Evolutionary conservation across 2,888 invertebrate genomes (phyloP), one percentile per base, ranked within the genome.

Genomic region (Pristionchus fissidentatus): DNA sequence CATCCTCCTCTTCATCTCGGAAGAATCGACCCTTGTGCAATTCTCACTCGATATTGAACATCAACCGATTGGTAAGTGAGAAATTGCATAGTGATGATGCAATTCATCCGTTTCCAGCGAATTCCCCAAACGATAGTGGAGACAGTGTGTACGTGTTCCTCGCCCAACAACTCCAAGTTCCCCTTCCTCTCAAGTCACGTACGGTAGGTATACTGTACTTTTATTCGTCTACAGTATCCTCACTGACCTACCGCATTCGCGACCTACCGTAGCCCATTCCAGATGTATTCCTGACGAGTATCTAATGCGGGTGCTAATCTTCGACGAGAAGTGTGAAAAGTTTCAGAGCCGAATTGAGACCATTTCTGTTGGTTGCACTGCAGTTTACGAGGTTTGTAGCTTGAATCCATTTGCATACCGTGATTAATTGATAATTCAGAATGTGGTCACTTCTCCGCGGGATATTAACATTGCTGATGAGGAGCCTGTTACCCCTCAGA

Each of bases 291-390:
- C 81, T 1, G 15, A 41, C 8, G 35, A 62, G 13, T 81, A 81
- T 26, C 15, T 46, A 19, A 57, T 81, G 32, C 35, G 38, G 46
- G 81, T 81, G 1, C 26, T 62, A 29, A 60, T 81, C 41, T 81
- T 43, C 66, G 66, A 81, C 49, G 81, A 81, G 32, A 81, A 81
- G 22, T 81, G 81, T 35, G 81, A 81, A 15, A 7, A 46, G 22
- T 35, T 15, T 13, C 32, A 60, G n/a, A 38, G 35, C 22, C 32
- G 22, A 32, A 41, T 43, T 15, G 81, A 81, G 66, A 46, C 32
- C 29, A 66, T 81, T 29, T 29, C 81, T 29, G 15, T 81, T 19
- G 81, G 62, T 62, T 81, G 81, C n/a, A 46, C 29, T 19, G 19
- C 81, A n/a, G 46, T 81, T 32, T 66, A 35, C n/a, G 41, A 81